Base-by-base conservation (phyloP, 2,797 vertebrate genomes). In the Takifugu ocellatus region DNA sequence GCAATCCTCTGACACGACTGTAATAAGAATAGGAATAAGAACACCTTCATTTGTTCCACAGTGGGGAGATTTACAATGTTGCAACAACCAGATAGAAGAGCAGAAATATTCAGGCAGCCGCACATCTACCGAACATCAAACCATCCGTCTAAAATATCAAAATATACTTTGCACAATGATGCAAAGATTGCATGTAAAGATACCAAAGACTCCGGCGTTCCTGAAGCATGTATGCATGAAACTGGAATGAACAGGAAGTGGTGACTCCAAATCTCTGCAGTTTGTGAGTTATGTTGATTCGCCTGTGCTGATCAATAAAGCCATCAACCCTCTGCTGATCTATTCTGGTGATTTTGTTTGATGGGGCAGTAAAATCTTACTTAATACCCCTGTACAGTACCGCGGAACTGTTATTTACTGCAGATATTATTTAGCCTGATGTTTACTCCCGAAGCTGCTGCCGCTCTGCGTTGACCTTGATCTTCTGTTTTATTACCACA, bases 221-320 rank as follows among this genome's bases (percentile, higher is more conserved):
- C 33, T 4, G 36, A 10, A 14, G 36, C 36, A 14, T 39, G 36
- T 14, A 39, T 39, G 36, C 10, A 39, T 56, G 10, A 68, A 24
- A 62, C 64, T 64, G 12, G 21, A 76, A 15, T 25, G 36, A 59
- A 56, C 51, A 65, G 29, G 39, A 75, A 29, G 51, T 27, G 36
- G 73, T 45, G 51, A 26, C 29, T 77, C n/a, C 52, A 75, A 78
- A 72, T 74, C 55, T 72, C 49, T 25, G 72, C 70, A 66, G 64
- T 58, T 63, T 61, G 56, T 76, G 81, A 82, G 64, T 72, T 77
- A 76, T 71, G 67, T 83, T 84, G 81, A 85, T 75, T 82, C 68
- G 27, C 55, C 78, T 49, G 56, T 71, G 56, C 61, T 75, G 70
- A 84, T 85, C 81, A 77, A 83, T 79, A 79, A 72, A 70, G 66